A percentile compares a stretch with the other conserved stretches of the same genome.
Conservation (phyloP, 1,140 invertebrate genomes). For the Aphis gossypii region DNA sequence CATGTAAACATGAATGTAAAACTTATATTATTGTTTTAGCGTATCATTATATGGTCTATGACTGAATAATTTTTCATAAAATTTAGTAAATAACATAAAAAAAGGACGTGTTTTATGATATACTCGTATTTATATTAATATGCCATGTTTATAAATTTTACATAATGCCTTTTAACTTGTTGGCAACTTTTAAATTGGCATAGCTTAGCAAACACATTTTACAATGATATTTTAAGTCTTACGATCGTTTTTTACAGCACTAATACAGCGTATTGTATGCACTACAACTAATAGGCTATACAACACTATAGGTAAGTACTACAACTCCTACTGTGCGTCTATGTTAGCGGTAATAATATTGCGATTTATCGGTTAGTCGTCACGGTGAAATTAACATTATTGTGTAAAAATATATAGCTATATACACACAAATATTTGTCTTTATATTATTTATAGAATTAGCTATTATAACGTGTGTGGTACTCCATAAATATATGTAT, state of each 20-base stretch:
- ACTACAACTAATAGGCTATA: background rate
- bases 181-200: constrained; percentile 36
- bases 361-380: background rate
- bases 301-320: too few species aligned
- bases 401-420: background rate
- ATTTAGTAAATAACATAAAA: background rate
- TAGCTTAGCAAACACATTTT: background rate
- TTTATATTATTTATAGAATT: background rate
- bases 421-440: background rate
- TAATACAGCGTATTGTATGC: too few species aligned
- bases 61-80: background rate
- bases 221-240: constrained; percentile 21
- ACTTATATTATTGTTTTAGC: background rate
- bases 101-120: background rate
- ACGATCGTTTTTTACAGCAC: background rate
- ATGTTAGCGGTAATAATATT: background rate
- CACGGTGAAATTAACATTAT: background rate
- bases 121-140: background rate
- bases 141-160: background rate
- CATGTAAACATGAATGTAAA: background rate
- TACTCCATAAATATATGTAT: background rate
- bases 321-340: background rate
- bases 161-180: background rate
- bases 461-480: background rate
- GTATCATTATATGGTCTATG: background rate